Base-by-base conservation (phyloP, 2,888 invertebrate genomes). In the Andrena hattorfiana region DNA sequence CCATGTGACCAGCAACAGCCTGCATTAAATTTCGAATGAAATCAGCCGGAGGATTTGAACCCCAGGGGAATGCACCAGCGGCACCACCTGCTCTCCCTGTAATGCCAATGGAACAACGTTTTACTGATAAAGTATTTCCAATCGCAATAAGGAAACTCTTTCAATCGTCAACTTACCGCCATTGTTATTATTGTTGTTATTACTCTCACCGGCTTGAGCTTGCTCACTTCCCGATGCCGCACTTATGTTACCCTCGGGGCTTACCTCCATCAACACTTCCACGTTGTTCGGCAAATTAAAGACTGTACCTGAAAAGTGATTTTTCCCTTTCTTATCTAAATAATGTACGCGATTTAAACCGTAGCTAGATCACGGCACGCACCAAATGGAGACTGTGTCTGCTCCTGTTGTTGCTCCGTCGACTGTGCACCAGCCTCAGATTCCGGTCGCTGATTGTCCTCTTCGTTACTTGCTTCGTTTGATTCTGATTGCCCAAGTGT, bases 251-350 rank as follows among this genome's bases (percentile, higher is more conserved):
- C 94, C 94, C 90, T 95, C 95, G 26, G 95, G 95, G 62, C 94
- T 95, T 71, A 95, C 94, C 90, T 95, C 96, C 95, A 96, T 96
- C 88, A 96, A 95, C 81, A 96, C 95, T 87, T 95, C 95, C 76
- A 96, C 94, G 89, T 95, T 95, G 85, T 93, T 92, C 51, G 94
- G 90, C 56, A 94, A 87, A 81, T 93, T 93, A 70, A 94, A 91
- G 48, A 93, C 87, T 67, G 92, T 90, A 80, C 91, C 92, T 90
- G 64, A 5, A 76, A 80, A 81, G 60, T 30, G 63, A 69, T 8
- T 8, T 8, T 42, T 28, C 51, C 70, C n/a, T 60, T 42, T 49
- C 23, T 64, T 59, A 54, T 49, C 7, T n/a, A 54, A 62, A 35
- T 60, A 16, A 35, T 60, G 28, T 10, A 23, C 5, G 8, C 13